These are phyloP conservation scores for Podarcis lilfordi DNA, from an alignment of 2,797 vertebrate species.

Conservation along the genomic window DNA sequence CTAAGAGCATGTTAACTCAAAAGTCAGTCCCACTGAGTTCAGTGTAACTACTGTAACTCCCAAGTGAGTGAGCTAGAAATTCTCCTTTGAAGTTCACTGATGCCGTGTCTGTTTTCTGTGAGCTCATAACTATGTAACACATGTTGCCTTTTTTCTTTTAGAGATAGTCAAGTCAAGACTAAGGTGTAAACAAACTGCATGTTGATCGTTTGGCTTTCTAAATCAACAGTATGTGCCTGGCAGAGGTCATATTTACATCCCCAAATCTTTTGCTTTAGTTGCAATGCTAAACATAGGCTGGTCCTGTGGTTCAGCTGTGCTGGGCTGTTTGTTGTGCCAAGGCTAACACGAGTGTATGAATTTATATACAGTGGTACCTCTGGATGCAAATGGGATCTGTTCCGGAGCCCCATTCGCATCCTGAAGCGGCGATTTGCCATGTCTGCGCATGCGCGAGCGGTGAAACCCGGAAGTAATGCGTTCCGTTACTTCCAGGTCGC, in stretches of 20 bases:
- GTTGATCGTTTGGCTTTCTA: not conserved
- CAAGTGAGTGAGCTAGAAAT: conserved; percentile 25
- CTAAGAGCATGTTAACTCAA: not conserved
- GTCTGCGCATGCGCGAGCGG: no score
- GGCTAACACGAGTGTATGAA: not conserved
- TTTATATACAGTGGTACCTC: not conserved
- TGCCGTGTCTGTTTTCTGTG: conserved; percentile 40
- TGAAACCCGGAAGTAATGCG: no score
- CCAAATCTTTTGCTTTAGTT: no score
- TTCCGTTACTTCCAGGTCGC: no score
- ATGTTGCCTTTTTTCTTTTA: conserved; percentile 27
- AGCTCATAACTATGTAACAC: conserved; percentile 64
- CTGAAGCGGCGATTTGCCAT: no score
- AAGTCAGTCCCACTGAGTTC: not conserved
- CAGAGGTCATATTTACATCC: no score
- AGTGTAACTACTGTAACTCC: not conserved
- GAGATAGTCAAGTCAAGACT: not conserved
- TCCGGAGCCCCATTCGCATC: no score
- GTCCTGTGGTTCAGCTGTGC: no score
- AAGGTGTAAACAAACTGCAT: not conserved
- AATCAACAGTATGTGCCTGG: not conserved
- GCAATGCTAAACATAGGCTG: no score
- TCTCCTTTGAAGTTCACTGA: conserved; percentile 59
- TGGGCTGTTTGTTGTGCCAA: not conserved
- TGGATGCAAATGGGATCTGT: no score